These are phyloP conservation scores for Saguinus imperator DNA, from an alignment of 2,113 vertebrate species.

Conservation along the genomic window DNA sequence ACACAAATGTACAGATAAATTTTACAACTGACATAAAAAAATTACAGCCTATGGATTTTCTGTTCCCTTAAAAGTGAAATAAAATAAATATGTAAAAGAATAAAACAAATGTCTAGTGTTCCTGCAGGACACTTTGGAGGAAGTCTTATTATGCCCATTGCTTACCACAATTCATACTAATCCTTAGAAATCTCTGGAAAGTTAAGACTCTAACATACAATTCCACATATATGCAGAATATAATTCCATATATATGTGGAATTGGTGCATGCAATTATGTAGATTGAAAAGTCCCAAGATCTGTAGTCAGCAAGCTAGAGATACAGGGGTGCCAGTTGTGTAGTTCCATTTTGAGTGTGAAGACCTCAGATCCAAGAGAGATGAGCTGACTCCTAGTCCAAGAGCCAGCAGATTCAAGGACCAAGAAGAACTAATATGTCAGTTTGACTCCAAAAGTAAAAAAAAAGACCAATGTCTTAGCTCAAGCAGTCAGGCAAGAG, in stretches of 20 bases:
- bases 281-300: background rate
- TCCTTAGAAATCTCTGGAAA: background rate
- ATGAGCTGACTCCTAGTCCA: too few species aligned
- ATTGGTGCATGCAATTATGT: background rate
- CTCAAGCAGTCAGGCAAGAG: background rate
- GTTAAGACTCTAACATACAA: background rate
- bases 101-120: background rate
- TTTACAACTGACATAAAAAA: background rate
- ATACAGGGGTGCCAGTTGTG: background rate
- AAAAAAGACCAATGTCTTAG: background rate
- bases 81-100: background rate
- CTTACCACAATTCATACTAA: background rate
- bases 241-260: background rate
- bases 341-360: background rate
- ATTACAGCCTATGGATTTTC: background rate
- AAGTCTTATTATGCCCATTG: background rate
- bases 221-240: background rate
- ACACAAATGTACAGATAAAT: background rate
- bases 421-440: background rate
- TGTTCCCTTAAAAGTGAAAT: background rate
- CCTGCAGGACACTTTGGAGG: background rate
- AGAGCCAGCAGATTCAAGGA: background rate
- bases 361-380: background rate
- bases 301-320: background rate
- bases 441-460: background rate